Evolutionary conservation across 2,113 vertebrate species (phyloP).

Genomic region (Nothobranchius furzeri): DNA sequence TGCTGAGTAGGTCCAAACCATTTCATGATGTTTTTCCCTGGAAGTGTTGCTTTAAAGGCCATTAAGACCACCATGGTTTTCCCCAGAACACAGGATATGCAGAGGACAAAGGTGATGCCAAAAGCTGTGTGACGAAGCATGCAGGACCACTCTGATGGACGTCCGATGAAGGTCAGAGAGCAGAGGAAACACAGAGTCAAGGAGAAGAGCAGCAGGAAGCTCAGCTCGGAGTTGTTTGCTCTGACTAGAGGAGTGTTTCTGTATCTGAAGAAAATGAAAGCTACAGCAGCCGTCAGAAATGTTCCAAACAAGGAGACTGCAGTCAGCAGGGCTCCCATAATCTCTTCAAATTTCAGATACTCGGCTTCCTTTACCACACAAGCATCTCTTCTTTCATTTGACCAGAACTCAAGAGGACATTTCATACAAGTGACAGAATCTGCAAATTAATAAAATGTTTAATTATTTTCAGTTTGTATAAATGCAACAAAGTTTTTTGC

Average conservation of each 20-base stretch:
- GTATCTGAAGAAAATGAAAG: slow-evolving; percentile 66
- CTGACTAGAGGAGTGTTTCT: slow-evolving; percentile 68
- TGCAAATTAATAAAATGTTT: not conserved
- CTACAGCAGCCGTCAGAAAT: slow-evolving; percentile 52
- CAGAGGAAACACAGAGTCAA: slow-evolving; percentile 72
- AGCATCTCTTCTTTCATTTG: slow-evolving; percentile 62
- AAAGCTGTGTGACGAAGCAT: too few species aligned
- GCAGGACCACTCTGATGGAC: too few species aligned
- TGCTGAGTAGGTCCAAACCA: too few species aligned
- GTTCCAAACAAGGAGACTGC: slow-evolving; percentile 60
- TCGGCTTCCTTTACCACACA: slow-evolving; percentile 69
- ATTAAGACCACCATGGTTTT: too few species aligned
- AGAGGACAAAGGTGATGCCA: too few species aligned
- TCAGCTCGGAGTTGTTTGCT: slow-evolving; percentile 55
- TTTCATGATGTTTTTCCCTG: too few species aligned
- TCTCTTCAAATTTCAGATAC: slow-evolving; percentile 68
- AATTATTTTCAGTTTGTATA: not conserved
- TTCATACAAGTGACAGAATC: slow-evolving; percentile 39
- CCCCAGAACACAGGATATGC: too few species aligned
- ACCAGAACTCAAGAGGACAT: slow-evolving; percentile 71
- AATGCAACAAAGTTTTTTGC: too few species aligned
- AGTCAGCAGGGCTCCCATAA: slow-evolving; percentile 70
- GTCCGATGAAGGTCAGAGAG: too few species aligned
- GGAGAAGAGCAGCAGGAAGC: slow-evolving; percentile 59
- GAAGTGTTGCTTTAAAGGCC: too few species aligned